Evolutionary conservation across 2,113 vertebrate genomes (phyloP).

Genomic region (Synchiropus splendidus): DNA sequence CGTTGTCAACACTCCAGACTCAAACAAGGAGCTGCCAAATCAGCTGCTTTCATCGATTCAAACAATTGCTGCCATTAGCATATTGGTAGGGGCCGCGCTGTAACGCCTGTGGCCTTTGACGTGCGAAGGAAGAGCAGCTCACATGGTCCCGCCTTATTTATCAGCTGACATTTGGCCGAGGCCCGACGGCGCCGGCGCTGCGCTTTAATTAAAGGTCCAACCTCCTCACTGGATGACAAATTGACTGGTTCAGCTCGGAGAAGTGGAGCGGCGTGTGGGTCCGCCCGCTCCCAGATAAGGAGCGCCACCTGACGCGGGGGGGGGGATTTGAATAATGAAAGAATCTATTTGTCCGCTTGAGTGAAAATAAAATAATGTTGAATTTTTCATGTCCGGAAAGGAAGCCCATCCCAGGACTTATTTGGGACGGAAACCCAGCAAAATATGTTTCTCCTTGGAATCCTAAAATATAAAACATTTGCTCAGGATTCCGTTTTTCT

Average conservation of each 20-base stretch:
- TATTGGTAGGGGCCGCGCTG: slow-evolving; percentile 60
- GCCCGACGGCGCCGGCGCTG: slow-evolving; percentile 53
- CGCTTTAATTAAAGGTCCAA: slow-evolving; percentile 70
- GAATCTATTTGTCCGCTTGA: slow-evolving; percentile 1
- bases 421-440: too few species aligned
- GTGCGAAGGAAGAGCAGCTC: slow-evolving; percentile 39
- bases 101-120: slow-evolving; percentile 50
- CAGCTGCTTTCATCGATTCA: slow-evolving; percentile 54
- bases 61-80: slow-evolving; percentile 61
- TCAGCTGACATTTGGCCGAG: slow-evolving; percentile 62
- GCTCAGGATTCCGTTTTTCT: too few species aligned
- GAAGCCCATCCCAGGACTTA: too few species aligned
- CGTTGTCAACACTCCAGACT: slow-evolving; percentile 36
- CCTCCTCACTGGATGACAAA: slow-evolving; percentile 62
- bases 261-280: slow-evolving; percentile 38
- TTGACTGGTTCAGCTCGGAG: slow-evolving; percentile 55
- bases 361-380: too few species aligned
- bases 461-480: too few species aligned
- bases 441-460: too few species aligned
- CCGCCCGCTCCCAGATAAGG: slow-evolving; percentile 19
- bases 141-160: slow-evolving; percentile 64
- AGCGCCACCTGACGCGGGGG: slow-evolving; percentile 14
- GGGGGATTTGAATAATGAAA: slow-evolving; percentile 1
- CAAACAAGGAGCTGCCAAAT: slow-evolving; percentile 32
- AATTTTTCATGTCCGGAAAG: too few species aligned